Conservation (phyloP, 2,113 vertebrate species). For the Xiphophorus couchianus region DNA sequence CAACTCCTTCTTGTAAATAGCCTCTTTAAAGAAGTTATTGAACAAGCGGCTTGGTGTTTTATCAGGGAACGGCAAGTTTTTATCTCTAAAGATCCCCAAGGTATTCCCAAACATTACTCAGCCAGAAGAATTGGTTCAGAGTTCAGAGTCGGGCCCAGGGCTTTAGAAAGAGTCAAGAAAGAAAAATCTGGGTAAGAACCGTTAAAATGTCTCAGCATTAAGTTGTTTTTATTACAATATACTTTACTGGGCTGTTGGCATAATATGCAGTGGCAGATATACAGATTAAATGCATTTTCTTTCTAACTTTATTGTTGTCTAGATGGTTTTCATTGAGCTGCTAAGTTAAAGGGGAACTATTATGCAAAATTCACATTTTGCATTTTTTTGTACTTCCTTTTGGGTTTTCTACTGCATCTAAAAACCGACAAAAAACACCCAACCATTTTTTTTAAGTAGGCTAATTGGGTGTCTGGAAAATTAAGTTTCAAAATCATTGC, state of each 20-base stretch:
- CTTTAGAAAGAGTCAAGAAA: not conserved
- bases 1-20: not conserved
- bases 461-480: too few relatives aligned
- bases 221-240: not conserved
- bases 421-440: too few relatives aligned
- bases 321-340: too few relatives aligned
- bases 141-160: too few relatives aligned
- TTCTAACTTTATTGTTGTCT: too few relatives aligned
- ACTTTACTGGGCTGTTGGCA: not conserved
- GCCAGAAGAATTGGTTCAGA: not conserved
- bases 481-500: too few relatives aligned
- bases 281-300: not conserved
- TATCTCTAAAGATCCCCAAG: not conserved
- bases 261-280: not conserved
- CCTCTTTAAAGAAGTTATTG: not conserved
- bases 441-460: too few relatives aligned
- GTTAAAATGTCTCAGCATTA: not conserved
- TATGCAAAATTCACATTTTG: too few relatives aligned
- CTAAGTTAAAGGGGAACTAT: too few relatives aligned
- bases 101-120: not conserved
- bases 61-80: not conserved
- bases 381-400: too few relatives aligned
- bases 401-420: too few relatives aligned
- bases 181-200: not conserved
- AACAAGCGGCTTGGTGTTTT: not conserved